These are phyloP conservation scores for Aurelia sp. DNA, from an alignment of 30 jellyfish, hydroid and myxozoan species.

Conservation along the genomic window DNA sequence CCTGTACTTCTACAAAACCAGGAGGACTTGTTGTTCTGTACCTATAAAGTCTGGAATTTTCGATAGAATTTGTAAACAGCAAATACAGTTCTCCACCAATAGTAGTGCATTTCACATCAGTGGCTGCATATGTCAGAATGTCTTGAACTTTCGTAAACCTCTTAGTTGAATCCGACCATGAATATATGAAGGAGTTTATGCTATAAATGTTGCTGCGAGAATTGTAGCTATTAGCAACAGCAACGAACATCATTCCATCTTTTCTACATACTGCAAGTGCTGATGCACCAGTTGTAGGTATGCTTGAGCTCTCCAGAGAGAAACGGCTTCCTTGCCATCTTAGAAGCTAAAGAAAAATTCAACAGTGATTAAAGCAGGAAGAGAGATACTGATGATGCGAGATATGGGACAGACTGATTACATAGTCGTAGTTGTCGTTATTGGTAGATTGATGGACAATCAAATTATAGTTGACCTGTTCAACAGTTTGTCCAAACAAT, in stretches of 20 bases:
- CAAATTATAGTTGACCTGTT: too few relatives aligned
- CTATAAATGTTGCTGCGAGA: constrained; percentile 35
- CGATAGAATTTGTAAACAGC: constrained; percentile 48
- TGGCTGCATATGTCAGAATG: constrained; percentile 70
- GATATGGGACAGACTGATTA: too few relatives aligned
- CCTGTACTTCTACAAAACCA: constrained; percentile 71
- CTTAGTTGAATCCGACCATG: constrained; percentile 58
- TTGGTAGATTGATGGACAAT: too few relatives aligned
- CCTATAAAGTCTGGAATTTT: constrained; percentile 36
- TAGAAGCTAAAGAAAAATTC: constrained; percentile 20
- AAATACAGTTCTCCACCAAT: constrained; percentile 55
- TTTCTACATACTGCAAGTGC: constrained; percentile 42
- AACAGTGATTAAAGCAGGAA: too few relatives aligned
- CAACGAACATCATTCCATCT: constrained; percentile 27
- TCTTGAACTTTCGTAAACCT: constrained; percentile 59
- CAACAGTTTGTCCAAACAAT: too few relatives aligned
- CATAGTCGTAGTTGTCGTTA: too few relatives aligned
- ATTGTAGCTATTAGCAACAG: constrained; percentile 86
- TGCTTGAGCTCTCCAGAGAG: constrained; percentile 39
- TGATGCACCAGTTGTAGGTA: constrained; percentile 70
- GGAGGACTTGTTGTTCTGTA: constrained; percentile 42
- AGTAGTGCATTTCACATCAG: constrained; percentile 43
- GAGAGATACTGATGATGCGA: too few relatives aligned
- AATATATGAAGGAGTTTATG: constrained; percentile 60
- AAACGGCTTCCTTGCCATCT: constrained; percentile 65